These are phyloP conservation scores for Alexandromys fortis DNA, from an alignment of 2,113 vertebrate species.

Conservation along the genomic window DNA sequence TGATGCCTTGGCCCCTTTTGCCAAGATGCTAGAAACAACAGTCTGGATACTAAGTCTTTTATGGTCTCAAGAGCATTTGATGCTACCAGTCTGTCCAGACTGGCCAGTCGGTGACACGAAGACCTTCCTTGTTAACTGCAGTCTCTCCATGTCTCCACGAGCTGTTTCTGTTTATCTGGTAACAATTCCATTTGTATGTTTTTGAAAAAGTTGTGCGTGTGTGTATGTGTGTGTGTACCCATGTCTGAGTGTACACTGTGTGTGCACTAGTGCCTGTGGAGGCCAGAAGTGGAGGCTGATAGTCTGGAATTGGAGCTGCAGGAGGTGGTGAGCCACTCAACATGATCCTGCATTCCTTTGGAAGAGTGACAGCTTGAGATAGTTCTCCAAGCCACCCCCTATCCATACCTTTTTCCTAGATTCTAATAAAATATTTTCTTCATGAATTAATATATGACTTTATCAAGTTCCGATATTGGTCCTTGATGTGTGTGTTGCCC, in stretches of 20 bases:
- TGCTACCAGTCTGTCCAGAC: background rate
- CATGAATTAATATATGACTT: background rate
- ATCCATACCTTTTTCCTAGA: background rate
- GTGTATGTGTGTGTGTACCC: background rate
- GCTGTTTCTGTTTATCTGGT: background rate
- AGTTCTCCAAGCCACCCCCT: background rate
- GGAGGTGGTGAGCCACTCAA: background rate
- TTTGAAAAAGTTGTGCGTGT: background rate
- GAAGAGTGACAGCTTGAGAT: background rate
- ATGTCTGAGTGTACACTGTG: background rate
- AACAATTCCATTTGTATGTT: background rate
- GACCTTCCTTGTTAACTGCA: background rate
- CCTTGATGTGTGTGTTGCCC: background rate
- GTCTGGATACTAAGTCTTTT: background rate
- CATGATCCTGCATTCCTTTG: background rate
- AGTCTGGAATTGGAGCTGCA: background rate
- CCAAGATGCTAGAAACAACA: background rate
- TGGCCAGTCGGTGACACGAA: background rate
- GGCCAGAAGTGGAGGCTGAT: no score
- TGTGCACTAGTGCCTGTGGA: background rate
- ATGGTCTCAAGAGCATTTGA: conserved; percentile 23
- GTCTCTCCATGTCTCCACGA: background rate
- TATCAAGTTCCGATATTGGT: background rate
- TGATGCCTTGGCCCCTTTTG: background rate
- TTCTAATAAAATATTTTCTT: background rate